Percentiles rank a stretch among this genome's conserved stretches.
Evolutionary conservation across 1,140 invertebrate genomes (phyloP).

Genomic region (Drosophila sturtevanti): DNA sequence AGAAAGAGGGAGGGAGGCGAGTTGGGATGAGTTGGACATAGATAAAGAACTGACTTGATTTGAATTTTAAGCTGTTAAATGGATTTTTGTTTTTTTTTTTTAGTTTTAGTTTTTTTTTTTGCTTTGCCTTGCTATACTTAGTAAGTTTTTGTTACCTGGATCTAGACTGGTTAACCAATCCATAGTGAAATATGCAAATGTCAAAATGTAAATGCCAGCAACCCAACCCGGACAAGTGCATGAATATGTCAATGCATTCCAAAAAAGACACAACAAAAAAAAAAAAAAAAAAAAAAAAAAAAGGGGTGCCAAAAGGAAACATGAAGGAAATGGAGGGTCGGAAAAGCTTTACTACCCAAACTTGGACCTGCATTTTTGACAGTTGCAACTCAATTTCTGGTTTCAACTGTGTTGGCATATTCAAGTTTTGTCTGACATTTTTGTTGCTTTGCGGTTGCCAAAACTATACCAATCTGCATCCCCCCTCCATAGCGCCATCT

Average conservation of each 20-base stretch:
- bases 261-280: slow-evolving; percentile 17
- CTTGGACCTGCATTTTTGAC: slow-evolving; percentile 63
- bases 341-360: background rate
- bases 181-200: slow-evolving; percentile 68
- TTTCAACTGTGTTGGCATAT: slow-evolving; percentile 32
- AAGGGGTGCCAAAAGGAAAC: too few relatives aligned
- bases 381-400: slow-evolving; percentile 65
- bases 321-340: background rate
- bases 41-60: background rate
- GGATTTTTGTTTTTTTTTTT: slow-evolving; percentile 25
- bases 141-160: slow-evolving; percentile 23
- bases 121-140: slow-evolving; percentile 8
- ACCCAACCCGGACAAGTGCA: slow-evolving; percentile 44
- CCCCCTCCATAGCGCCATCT: background rate
- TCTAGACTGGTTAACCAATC: slow-evolving; percentile 55
- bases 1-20: background rate
- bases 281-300: background rate
- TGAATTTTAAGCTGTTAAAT: slow-evolving; percentile 59
- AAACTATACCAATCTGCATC: slow-evolving; percentile 8
- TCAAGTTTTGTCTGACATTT: slow-evolving; percentile 52
- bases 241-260: slow-evolving; percentile 67
- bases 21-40: background rate
- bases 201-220: slow-evolving; percentile 63
- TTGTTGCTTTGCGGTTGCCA: slow-evolving; percentile 55
- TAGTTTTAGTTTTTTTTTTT: slow-evolving; percentile 25